Evolutionary conservation across 2,888 invertebrate genomes (phyloP).

Genomic region (Parascotia fuliginaria): DNA sequence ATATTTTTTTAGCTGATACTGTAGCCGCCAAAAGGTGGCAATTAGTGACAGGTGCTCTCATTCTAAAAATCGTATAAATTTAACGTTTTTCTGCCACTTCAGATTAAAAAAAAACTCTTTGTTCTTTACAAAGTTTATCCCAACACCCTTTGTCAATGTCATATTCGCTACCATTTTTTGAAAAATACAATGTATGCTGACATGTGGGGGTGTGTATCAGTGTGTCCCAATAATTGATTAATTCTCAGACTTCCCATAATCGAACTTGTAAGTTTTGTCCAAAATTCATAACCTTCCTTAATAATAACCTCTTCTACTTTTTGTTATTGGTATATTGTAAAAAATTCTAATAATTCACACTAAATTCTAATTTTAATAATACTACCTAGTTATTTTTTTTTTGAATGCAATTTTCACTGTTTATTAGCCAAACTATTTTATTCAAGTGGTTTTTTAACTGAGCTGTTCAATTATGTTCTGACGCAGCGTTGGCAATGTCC

Average conservation of each 20-base stretch:
- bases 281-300: no score
- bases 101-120: conserved; percentile 54
- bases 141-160: conserved; percentile 81
- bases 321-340: no score
- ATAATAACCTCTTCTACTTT: no score
- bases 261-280: no score
- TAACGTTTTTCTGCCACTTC: conserved; percentile 60
- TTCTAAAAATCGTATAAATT: conserved; percentile 73
- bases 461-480: no score
- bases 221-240: not conserved
- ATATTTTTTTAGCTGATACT: conserved; percentile 60
- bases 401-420: no score
- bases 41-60: conserved; percentile 83
- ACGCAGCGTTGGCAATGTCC: no score
- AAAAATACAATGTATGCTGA: conserved; percentile 76
- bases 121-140: conserved; percentile 70
- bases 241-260: conserved; percentile 3
- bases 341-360: no score
- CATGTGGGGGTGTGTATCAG: conserved; percentile 66
- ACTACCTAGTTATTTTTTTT: no score
- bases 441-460: no score
- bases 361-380: no score
- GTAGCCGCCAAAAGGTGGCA: conserved; percentile 82
- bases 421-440: no score
- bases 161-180: conserved; percentile 77